These are phyloP conservation scores for Kuschelorhynchus macadamiae DNA, from an alignment of 2,888 invertebrate genomes.

Conservation along the genomic window DNA sequence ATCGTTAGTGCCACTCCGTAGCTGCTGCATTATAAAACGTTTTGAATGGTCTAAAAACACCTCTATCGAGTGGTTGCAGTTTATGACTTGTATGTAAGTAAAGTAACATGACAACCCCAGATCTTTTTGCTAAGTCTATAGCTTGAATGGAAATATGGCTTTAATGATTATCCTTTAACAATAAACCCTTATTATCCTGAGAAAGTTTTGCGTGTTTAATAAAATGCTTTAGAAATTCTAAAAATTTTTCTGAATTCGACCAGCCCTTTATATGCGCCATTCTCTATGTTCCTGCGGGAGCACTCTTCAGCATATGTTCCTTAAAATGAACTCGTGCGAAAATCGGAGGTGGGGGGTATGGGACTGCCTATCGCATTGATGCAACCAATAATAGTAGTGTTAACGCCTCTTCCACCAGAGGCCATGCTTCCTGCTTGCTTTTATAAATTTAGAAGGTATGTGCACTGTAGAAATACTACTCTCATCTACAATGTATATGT, in stretches of 20 bases:
- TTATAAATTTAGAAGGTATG: constrained; percentile 30
- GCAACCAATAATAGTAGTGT: constrained; percentile 24
- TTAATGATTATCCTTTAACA: constrained; percentile 59
- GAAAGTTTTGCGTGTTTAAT: neutral
- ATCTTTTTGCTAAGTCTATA: constrained; percentile 8
- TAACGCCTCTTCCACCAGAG: constrained; percentile 39
- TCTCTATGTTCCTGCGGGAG: neutral
- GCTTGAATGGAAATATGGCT: constrained; percentile 53
- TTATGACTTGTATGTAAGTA: constrained; percentile 51
- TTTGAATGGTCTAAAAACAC: neutral
- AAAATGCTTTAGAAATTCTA: constrained; percentile 8
- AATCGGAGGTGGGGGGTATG: neutral
- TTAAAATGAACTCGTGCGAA: neutral
- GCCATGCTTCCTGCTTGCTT: constrained; percentile 34
- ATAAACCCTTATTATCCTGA: neutral
- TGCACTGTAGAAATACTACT: constrained; percentile 12
- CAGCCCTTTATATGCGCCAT: neutral
- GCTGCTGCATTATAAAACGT: constrained; percentile 1
- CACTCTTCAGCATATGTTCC: constrained; percentile 5
- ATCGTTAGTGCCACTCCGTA: constrained; percentile 4
- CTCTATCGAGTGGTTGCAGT: constrained; percentile 50
- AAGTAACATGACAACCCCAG: constrained; percentile 1
- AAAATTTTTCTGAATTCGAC: constrained; percentile 19
- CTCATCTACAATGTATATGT: neutral
- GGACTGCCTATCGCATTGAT: constrained; percentile 8